Percentiles rank a stretch among this genome's conserved stretches.
Evolutionary conservation across 2,797 vertebrate genomes (phyloP).

Genomic region (Sus cebifrons): DNA sequence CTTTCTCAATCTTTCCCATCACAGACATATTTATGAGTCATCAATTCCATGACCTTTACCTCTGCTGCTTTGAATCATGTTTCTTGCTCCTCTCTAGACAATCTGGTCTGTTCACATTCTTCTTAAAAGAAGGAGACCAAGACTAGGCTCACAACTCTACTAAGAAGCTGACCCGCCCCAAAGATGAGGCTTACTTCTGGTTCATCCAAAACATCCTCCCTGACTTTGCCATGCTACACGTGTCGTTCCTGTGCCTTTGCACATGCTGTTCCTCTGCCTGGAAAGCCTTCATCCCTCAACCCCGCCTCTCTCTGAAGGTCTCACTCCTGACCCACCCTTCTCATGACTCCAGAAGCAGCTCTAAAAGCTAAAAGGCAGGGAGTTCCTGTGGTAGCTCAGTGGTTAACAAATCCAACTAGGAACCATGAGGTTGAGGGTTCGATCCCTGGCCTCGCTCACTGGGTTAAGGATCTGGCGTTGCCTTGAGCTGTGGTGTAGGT

Average conservation of each 20-base stretch:
- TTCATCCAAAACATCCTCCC: background rate
- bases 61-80: slow-evolving; percentile 54
- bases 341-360: background rate
- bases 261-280: background rate
- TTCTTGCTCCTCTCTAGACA: slow-evolving; percentile 58
- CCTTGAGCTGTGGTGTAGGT: no score
- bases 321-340: background rate
- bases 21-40: slow-evolving; percentile 64
- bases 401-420: no score
- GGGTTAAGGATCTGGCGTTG: no score
- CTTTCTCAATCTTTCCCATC: background rate
- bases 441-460: no score
- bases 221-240: background rate
- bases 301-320: background rate
- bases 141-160: background rate
- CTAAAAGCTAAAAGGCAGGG: background rate
- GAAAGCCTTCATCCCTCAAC: background rate
- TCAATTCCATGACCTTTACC: background rate
- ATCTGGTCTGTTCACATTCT: slow-evolving; percentile 77
- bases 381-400: no score
- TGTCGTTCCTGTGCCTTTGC: background rate
- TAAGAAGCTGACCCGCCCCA: slow-evolving; percentile 32
- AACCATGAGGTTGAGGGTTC: no score
- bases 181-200: background rate
- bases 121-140: slow-evolving; percentile 68